Percentiles rank a stretch among this genome's conserved stretches.
Conservation (phyloP, 2,797 vertebrate genomes). For the Kryptolebias ocellatus region DNA sequence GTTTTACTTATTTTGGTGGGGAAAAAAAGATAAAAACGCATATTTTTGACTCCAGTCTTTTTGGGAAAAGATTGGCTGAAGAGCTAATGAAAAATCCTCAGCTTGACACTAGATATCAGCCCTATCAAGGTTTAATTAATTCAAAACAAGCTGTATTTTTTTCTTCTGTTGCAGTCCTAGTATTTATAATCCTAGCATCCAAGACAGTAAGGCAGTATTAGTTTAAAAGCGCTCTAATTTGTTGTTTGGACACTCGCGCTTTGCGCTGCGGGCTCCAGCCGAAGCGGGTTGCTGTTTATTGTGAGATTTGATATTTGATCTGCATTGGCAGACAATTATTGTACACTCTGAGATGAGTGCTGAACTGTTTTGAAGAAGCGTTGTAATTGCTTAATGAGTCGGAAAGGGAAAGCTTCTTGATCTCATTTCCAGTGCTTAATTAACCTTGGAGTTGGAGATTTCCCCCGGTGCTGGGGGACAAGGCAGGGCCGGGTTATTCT, state of each 20-base stretch:
- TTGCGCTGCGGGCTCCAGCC: constrained; percentile 28
- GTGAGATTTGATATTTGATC: constrained; percentile 69
- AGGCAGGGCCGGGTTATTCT: constrained; percentile 64
- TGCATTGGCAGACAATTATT: constrained; percentile 76
- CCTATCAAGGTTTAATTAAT: no score
- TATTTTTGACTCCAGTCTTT: no score
- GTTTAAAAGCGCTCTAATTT: constrained; percentile 2
- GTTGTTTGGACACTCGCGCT: constrained; percentile 23
- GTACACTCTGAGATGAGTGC: constrained; percentile 62
- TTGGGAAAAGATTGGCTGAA: no score
- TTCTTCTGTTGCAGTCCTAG: no score
- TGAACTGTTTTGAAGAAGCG: constrained; percentile 76
- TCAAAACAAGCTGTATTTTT: no score
- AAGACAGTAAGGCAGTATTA: no score
- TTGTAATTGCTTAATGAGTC: constrained; percentile 84
- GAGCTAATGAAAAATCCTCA: no score
- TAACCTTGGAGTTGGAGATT: constrained; percentile 83
- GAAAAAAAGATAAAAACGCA: no score
- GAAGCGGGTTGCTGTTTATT: constrained; percentile 12
- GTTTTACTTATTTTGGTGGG: no score
- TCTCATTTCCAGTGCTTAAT: constrained; percentile 83
- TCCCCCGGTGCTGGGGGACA: constrained; percentile 73
- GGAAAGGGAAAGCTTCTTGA: constrained; percentile 82
- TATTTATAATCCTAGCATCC: no score
- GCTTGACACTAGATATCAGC: no score